These are phyloP conservation scores for Eulithis prunata DNA, from an alignment of 2,888 invertebrate species.

Conservation along the genomic window DNA sequence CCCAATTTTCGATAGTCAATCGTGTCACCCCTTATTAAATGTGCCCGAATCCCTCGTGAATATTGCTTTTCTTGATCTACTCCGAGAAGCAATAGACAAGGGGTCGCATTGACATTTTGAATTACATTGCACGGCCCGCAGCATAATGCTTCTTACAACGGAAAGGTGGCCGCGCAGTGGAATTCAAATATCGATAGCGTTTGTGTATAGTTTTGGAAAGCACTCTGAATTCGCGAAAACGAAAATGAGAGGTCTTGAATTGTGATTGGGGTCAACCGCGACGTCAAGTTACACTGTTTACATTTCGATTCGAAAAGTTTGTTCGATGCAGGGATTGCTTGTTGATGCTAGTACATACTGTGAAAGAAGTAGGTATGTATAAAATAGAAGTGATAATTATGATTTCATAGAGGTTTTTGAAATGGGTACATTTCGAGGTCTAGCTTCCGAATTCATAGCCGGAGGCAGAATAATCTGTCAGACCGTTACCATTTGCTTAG, in stretches of 20 bases:
- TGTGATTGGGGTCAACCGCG: constrained; percentile 52
- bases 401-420: constrained; percentile 28
- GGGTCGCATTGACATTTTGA: no score
- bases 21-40: constrained; percentile 34
- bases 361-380: no score
- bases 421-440: neutral
- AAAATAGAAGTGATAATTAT: no score
- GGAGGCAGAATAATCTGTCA: no score
- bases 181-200: no score
- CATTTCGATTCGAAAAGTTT: constrained; percentile 50
- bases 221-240: constrained; percentile 24
- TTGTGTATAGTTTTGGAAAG: no score
- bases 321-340: neutral
- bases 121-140: no score
- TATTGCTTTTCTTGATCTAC: constrained; percentile 14
- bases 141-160: no score
- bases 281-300: constrained; percentile 58
- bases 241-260: constrained; percentile 53
- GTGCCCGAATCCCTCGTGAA: constrained; percentile 25
- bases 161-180: no score
- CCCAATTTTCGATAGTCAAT: constrained; percentile 31
- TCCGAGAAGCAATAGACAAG: no score
- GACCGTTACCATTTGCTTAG: no score
- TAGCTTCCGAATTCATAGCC: no score
- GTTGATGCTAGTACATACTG: neutral